Evolutionary conservation across 2,797 vertebrate genomes (phyloP), one percentile per base, ranked within the genome.

Genomic region (Arvicola amphibius): DNA sequence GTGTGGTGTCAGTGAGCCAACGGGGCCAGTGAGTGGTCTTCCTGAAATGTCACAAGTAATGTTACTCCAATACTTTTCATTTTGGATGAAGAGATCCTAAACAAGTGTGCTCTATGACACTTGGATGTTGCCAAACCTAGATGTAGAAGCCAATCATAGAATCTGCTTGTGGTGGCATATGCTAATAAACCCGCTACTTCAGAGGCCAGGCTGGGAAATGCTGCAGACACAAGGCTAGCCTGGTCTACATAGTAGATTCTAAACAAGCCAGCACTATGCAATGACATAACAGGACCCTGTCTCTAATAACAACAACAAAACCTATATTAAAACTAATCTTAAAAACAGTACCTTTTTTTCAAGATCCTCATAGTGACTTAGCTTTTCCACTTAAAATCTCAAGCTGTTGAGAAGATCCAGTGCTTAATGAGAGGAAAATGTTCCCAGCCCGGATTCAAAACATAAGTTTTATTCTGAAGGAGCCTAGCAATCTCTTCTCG

Each of bases 331-430:
- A 53, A 40, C 37, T 69, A 56, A 93, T 53, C 51, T 91, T 81
- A 73, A 88, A 92, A 96, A 92, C 29, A 94, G 61, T 14, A 88
- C n/a, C 34, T 92, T 79, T 71, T 40, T 46, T 23, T 53, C n/a
- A 91, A 94, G 56, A 81, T 29, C 32, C 21, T 95, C 5, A 2
- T 19, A 94, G 59, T 27, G 29, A 81, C 74, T 63, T 94, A 40
- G 27, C 32, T 84, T 88, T 93, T 65, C 56, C 25, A 89, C 40
- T 77, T 61, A 80, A 88, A 89, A 79, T 59, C 77, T 91, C 79
- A 92, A 40, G 5, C 27, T 17, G 13, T 61, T 67, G 51, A 67
- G 78, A 11, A 14, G 63, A 90, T 32, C 25, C 16, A 79, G 12
- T 40, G 8, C 43, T 90, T 89, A 85, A 87, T 61, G 17, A 46